Evolutionary conservation across 2,888 invertebrate species (phyloP).

Genomic region (Synanthedon vespiformis): DNA sequence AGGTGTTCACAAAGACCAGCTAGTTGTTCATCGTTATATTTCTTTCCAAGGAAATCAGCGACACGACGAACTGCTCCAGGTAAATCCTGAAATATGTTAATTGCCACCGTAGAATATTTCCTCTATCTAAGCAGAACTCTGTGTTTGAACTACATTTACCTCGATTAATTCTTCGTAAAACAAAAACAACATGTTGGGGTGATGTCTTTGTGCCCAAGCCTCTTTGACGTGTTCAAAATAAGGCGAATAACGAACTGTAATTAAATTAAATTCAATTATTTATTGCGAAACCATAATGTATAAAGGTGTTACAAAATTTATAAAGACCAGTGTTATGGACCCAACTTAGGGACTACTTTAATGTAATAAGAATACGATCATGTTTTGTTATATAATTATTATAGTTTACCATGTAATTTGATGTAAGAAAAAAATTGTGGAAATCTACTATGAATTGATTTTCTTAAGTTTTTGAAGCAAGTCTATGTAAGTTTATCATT

Average conservation of each 20-base stretch:
- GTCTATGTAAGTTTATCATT: too few relatives aligned
- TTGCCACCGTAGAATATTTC: too few relatives aligned
- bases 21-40: constrained; percentile 69
- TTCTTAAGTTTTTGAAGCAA: too few relatives aligned
- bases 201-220: constrained; percentile 68
- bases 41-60: constrained; percentile 72
- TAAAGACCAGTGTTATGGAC: too few relatives aligned
- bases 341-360: too few relatives aligned
- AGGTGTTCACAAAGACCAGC: constrained; percentile 76
- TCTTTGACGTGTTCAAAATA: constrained; percentile 78
- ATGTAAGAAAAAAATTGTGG: too few relatives aligned
- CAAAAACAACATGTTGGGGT: constrained; percentile 73
- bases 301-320: too few relatives aligned
- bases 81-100: constrained; percentile 62
- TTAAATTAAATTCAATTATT: too few relatives aligned
- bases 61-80: constrained; percentile 68
- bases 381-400: too few relatives aligned
- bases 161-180: constrained; percentile 77
- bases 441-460: constrained; percentile 13
- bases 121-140: too few relatives aligned
- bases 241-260: constrained; percentile 70
- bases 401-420: too few relatives aligned
- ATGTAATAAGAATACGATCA: background rate
- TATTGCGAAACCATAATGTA: too few relatives aligned
- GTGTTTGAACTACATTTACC: constrained; percentile 27